A percentile compares a stretch with the other conserved stretches of the same genome.
phyloP scores from a whole-genome alignment of 2,888 invertebrate genomes.

The Conchocele bisecta region DNA sequence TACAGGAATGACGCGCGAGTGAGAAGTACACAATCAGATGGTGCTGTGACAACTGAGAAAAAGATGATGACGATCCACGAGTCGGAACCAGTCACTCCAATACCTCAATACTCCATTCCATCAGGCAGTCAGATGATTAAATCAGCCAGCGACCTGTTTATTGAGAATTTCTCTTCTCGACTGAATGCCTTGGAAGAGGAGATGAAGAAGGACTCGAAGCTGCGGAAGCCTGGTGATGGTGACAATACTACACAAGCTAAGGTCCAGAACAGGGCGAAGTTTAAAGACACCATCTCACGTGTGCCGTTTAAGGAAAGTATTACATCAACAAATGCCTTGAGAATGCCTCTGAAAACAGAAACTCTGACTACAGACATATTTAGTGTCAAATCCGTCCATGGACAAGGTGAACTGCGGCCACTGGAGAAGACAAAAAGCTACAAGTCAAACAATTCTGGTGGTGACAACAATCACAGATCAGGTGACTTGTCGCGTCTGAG shows the following conservation, averaged over 20 bases:
- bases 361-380: slow-evolving; percentile 60
- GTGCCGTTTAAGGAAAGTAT: slow-evolving; percentile 36
- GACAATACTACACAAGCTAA: slow-evolving; percentile 31
- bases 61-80: slow-evolving; percentile 49
- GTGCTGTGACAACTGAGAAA: slow-evolving; percentile 37
- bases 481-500: slow-evolving; percentile 17
- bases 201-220: slow-evolving; percentile 64
- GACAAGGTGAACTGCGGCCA: slow-evolving; percentile 57
- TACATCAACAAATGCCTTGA: slow-evolving; percentile 23
- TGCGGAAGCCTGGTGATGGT: slow-evolving; percentile 52
- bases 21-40: slow-evolving; percentile 58
- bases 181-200: slow-evolving; percentile 68
- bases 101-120: slow-evolving; percentile 52
- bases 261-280: slow-evolving; percentile 23
- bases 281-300: slow-evolving; percentile 22
- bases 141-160: slow-evolving; percentile 70
- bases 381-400: slow-evolving; percentile 60
- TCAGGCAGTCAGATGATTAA: slow-evolving; percentile 57
- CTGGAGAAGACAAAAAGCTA: slow-evolving; percentile 53
- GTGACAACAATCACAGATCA: slow-evolving; percentile 5
- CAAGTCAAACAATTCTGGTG: slow-evolving; percentile 6
- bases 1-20: slow-evolving; percentile 18
- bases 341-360: slow-evolving; percentile 53
- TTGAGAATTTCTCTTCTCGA: slow-evolving; percentile 70
- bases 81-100: slow-evolving; percentile 42